Base-by-base conservation (phyloP, 2,888 invertebrate species). In the Busseola fusca region DNA sequence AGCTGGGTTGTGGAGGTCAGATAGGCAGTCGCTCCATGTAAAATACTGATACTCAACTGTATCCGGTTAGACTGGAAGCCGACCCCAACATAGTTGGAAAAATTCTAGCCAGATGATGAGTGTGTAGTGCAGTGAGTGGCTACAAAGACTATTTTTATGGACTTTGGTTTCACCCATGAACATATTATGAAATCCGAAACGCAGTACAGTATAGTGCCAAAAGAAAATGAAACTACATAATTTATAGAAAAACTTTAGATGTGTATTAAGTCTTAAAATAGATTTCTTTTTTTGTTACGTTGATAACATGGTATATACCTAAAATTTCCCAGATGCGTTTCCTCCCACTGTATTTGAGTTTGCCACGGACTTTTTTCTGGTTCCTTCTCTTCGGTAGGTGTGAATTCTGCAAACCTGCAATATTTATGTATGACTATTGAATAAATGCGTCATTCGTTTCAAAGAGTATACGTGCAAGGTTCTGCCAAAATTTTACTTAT, bases 271-370 rank as follows among this genome's bases (percentile, higher is more conserved):
- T 37, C 64, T 56, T 34, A 40, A 65, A 74, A 78, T 30, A 78
- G 1, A 78, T 6, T 73, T 25, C 58, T 66, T 65, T 52, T 0
- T 16, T 34, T 54, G 56, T 54, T 71, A 58, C 27, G 60, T 71
- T 67, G 16, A 66, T 73, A 57, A 58, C 73, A 81, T 58, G 74
- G 64, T 59, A 81, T 54, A 27, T 87, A 76, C 96, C 96, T 94
- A 88, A 97, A 98, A 86, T 97, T 97, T 30, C 98, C 98, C 83
- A 97, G 95, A 89, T 98, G 97, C n/a, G 96, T 96, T 86, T 97
- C 96, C 88, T 98, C 97, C 97, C 97, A 97, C 74, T 96, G 96
- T 80, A 97, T 96, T 89, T 97, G 97, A 16, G 92, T 94, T 84
- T 96, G 96, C 93, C 96, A 93, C 0, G 96, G 94, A 83, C 94